Evolutionary conservation across 53 echinoderm and acorn worm genomes (phyloP), one percentile per base, ranked within the genome.

Genomic region (Paracentrotus lividus): DNA sequence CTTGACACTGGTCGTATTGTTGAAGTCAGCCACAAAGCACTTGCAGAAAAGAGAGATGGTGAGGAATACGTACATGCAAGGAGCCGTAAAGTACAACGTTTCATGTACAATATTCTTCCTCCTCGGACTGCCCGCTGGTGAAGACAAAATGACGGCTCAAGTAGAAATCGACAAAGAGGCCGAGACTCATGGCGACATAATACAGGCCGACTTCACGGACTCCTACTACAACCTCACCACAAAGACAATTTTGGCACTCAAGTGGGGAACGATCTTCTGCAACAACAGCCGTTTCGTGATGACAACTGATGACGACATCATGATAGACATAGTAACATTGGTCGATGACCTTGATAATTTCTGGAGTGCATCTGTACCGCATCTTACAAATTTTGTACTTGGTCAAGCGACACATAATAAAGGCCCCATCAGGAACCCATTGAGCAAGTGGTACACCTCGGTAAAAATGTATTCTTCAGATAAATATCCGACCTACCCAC

Each of bases 201-300:
- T 67, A 29, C 67, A 67, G 33, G 67, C 29, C 27, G 67, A 67
- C 67, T 67, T 67, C 26, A 14, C 6, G 3, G 67, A 67, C 33
- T 67, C 67, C 33, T 67, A 67, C 33, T 67, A 67, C 67, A 67
- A 67, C 67, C 67, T 67, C 26, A 67, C 67, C 33, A 67, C 29
- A 9, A 67, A 67, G 67, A 9, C 32, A 10, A n/a, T 67, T 3
- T 1, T 67, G 67, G 67, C 31, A 0, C 4, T 67, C 33, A 67
- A 67, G 12, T 67, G 67, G 67, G 16, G 31, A 2, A 5, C 10
- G 7, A 67, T 32, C 6, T 67, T 67, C 67, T 67, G 67, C 67
- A 67, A 33, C 33, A 9, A 67, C 10, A 67, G 67, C 67, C 67
- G 33, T 10, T 67, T 67, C 32, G 26, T 67, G 31, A 67, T 67